Evolutionary conservation across 2,888 invertebrate species (phyloP).

Genomic region (Aphrophora alni): DNA sequence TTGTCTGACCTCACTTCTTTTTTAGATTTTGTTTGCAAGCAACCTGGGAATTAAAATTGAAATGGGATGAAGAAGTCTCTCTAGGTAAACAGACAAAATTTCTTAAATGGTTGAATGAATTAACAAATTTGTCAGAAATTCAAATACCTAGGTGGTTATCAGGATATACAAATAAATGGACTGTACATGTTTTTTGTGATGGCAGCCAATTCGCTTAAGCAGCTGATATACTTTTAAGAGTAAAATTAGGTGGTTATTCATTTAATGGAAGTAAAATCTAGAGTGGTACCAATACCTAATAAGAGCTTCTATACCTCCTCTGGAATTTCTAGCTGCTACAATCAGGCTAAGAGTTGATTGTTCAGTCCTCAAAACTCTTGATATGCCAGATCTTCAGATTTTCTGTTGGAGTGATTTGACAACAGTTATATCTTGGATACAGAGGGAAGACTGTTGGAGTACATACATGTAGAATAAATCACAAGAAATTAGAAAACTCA

Average conservation of each 20-base stretch:
- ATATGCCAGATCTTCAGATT: conserved; percentile 30
- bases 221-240: conserved; percentile 48
- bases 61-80: conserved; percentile 36
- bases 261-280: too few species aligned
- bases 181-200: conserved; percentile 52
- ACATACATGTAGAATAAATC: conserved; percentile 52
- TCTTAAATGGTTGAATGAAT: conserved; percentile 42
- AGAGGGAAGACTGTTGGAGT: conserved; percentile 47
- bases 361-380: conserved; percentile 40
- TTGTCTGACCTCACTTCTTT: conserved; percentile 38
- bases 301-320: conserved; percentile 52
- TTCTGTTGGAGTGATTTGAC: conserved; percentile 52
- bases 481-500: conserved; percentile 50
- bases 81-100: conserved; percentile 29
- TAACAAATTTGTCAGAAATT: conserved; percentile 43
- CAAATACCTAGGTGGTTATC: conserved; percentile 48
- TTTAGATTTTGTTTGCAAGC: conserved; percentile 47
- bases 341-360: conserved; percentile 48
- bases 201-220: conserved; percentile 51
- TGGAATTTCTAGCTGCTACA: conserved; percentile 52
- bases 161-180: too few species aligned
- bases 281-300: too few species aligned
- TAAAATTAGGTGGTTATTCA: too few species aligned
- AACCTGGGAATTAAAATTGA: conserved; percentile 32
- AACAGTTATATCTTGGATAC: conserved; percentile 51